Evolutionary conservation across 1,140 invertebrate species (phyloP).

Genomic region (Drosophila kepulauana): DNA sequence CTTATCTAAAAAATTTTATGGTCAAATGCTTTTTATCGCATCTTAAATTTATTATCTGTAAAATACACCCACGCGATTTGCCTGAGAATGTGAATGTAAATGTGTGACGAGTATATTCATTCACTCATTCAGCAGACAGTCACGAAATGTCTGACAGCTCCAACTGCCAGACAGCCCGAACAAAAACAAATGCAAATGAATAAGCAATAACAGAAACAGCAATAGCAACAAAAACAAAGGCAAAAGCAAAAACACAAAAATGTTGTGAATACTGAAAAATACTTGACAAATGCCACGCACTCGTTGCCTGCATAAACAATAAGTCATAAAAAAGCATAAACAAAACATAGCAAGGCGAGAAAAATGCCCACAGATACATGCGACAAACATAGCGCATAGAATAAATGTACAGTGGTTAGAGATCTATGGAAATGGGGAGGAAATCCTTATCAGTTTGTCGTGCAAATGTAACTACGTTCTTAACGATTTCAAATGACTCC

Average conservation of each 20-base stretch:
- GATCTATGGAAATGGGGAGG: neutral
- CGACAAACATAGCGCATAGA: constrained; percentile 15
- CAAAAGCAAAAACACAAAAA: constrained; percentile 57
- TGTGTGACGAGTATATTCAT: constrained; percentile 48
- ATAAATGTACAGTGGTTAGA: constrained; percentile 30
- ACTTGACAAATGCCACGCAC: constrained; percentile 58
- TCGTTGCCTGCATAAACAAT: constrained; percentile 67
- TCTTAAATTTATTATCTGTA: constrained; percentile 76
- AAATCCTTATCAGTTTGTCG: neutral
- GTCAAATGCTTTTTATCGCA: constrained; percentile 68
- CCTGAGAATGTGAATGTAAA: constrained; percentile 48
- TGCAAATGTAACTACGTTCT: neutral
- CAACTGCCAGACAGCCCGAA: constrained; percentile 18
- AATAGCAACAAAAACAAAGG: constrained; percentile 35
- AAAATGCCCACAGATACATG: constrained; percentile 33
- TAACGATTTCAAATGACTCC: neutral
- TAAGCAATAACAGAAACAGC: constrained; percentile 52
- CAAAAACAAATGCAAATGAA: constrained; percentile 65
- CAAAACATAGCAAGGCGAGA: constrained; percentile 35
- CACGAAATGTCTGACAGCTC: constrained; percentile 8
- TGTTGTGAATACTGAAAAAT: constrained; percentile 51
- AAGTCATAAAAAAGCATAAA: constrained; percentile 73
- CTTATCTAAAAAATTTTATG: constrained; percentile 69
- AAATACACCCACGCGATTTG: constrained; percentile 69
- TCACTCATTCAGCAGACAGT: constrained; percentile 48